Percentiles rank a stretch among this genome's conserved stretches.
Conservation (phyloP, 2,888 invertebrate genomes). For the Orchesella flavescens region DNA sequence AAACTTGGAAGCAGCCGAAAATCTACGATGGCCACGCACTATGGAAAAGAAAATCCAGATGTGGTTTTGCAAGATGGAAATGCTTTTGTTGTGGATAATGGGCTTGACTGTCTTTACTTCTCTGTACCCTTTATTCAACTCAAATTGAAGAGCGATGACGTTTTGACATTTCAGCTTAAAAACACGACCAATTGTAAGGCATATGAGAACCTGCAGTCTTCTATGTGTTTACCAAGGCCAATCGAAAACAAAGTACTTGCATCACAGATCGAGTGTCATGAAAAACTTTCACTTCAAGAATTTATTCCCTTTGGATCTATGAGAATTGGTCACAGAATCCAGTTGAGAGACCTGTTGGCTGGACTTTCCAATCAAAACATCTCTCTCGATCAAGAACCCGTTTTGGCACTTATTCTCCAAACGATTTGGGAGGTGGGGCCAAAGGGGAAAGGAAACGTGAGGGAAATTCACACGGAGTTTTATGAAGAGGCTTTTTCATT, state of each 20-base stretch:
- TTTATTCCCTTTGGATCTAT: constrained; percentile 54
- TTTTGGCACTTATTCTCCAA: constrained; percentile 41
- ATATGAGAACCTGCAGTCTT: neutral
- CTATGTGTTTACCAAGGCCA: neutral
- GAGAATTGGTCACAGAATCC: constrained; percentile 57
- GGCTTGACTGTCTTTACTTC: constrained; percentile 5
- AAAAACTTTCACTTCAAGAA: neutral
- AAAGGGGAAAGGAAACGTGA: neutral
- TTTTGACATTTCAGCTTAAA: neutral
- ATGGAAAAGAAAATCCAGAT: constrained; percentile 27
- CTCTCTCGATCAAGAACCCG: constrained; percentile 46
- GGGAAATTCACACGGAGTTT: constrained; percentile 54
- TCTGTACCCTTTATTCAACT: neutral
- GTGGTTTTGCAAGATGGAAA: neutral
- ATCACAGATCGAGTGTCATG: neutral
- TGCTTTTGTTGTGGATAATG: constrained; percentile 30
- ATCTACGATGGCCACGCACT: constrained; percentile 26
- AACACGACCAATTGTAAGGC: neutral
- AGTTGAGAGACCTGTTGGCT: constrained; percentile 51
- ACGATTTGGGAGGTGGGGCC: constrained; percentile 50
- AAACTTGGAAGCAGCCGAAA: neutral
- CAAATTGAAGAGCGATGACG: neutral
- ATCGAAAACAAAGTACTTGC: neutral
- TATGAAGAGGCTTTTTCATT: constrained; percentile 5
- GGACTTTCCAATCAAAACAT: constrained; percentile 9